Base-by-base conservation (phyloP, 1,140 invertebrate genomes). In the Panagrolaimus sp. region DNA sequence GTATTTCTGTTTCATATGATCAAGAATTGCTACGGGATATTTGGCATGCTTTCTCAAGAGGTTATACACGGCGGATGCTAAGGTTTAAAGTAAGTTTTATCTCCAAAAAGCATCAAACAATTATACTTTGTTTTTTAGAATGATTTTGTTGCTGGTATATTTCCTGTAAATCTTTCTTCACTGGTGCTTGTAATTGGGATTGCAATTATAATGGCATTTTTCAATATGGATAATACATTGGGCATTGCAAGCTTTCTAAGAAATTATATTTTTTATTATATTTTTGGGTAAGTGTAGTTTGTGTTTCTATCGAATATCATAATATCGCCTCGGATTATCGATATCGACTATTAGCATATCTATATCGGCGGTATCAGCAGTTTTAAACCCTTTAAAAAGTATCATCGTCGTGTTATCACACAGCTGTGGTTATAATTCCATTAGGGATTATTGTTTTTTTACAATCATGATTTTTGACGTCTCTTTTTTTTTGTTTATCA, bases 1-100 rank as follows among this genome's bases (percentile, higher is more conserved):
- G 94, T 77, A 92, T 94, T 86, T 90, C 96, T 80, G 91, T 98
- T 28, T 93, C 96, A 84, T 94, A 96, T 83, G 94, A 98, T 83
- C 88, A 92, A 71, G 94, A 97, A 85, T 92, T 96, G 12, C 72
- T 86, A 12, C 78, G 81, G 45, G 85, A 84, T 38, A 79, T 83
- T 62, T 83, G 83, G 82, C 88, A 91, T 70, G 94, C 92, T 28
- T 94, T 93, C 52, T 83, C 94, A 0, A 86, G 93, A 24, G 96
- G 94, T 0, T 96, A 93, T 91, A 95, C 93, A 82, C 94, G 94
- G 82, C 87, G 93, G 45, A 83, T 94, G 32, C 90, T 89, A 0
- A 87, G 91, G 79, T 91, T 94, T 83, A 87, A 90, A 84, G 92
- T 94, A 86, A 88, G 85, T 85, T 32, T 32, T 1, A 8, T 24